A percentile compares a stretch with the other conserved stretches of the same genome.
These are phyloP conservation scores for Mallateleia sp. DNA, from an alignment of 2,888 invertebrate genomes.

Conservation along the genomic window DNA sequence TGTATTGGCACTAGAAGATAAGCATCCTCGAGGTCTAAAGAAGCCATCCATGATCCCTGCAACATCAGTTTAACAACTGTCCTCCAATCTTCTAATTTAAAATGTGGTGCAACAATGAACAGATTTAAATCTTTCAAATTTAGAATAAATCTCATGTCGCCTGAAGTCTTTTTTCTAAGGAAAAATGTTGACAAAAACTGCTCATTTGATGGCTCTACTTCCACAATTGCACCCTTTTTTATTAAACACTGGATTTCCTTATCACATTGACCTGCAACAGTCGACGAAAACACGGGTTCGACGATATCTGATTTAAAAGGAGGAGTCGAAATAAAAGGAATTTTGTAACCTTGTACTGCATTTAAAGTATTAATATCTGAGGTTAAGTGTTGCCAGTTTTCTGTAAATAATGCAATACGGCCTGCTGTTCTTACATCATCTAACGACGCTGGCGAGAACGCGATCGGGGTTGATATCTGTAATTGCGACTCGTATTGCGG, in stretches of 20 bases:
- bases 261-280: too few relatives aligned
- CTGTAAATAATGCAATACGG: not conserved
- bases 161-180: too few relatives aligned
- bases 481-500: conserved; percentile 4
- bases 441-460: not conserved
- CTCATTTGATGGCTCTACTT: too few relatives aligned
- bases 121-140: conserved; percentile 2
- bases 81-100: conserved; percentile 53
- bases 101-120: conserved; percentile 39
- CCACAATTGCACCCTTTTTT: too few relatives aligned
- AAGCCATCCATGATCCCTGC: not conserved
- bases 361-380: not conserved
- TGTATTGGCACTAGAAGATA: not conserved
- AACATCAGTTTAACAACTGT: conserved; percentile 26
- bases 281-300: not conserved
- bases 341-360: not conserved
- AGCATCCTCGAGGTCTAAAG: not conserved
- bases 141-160: too few relatives aligned
- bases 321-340: conserved; percentile 1
- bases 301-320: not conserved
- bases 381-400: not conserved
- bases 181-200: too few relatives aligned
- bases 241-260: too few relatives aligned
- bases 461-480: conserved; percentile 1
- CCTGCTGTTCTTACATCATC: conserved; percentile 7